Base-by-base conservation (phyloP, 2,113 vertebrate species). In the human (Homo sapiens) region DNA sequence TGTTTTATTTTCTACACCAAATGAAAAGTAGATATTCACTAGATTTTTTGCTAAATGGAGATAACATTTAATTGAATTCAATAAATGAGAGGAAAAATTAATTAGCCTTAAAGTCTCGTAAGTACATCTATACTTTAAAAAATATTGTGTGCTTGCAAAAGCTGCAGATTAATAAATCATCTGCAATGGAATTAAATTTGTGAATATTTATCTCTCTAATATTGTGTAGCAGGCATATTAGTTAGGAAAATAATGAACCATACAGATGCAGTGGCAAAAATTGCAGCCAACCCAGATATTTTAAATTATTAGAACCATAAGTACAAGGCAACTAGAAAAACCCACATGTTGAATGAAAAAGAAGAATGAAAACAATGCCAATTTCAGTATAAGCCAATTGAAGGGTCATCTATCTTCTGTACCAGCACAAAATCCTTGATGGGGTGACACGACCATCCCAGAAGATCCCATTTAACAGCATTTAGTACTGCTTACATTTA, bases 71-170 rank as follows among this genome's bases (percentile, higher is more conserved):
- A 84, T 86, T 11, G 14, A 94, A 92, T 52, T 78, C 64, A 72
- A 2, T 61, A 89, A 76, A 17, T 55, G 35, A 87, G 22, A 89
- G 25, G 68, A 59, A 92, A 38, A 92, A 70, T n/a, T 79, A 93
- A 89, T 91, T 96, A 89, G 64, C 48, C 64, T 93, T 86, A 72
- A 89, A 50, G 16, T 73, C 73, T 66, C 20, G 32, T 81, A 89
- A 93, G 5, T 48, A 80, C 12, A 81, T 66, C 35, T 66, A 75
- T 73, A 8, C 13, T 72, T 90, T 23, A 0, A 81, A 25, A 91
- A 64, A 89, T 55, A 38, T 35, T 91, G 35, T 88, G 27, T 82
- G 68, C 57, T 95, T 93, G 70, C n/a, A 82, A 89, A 45, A 92
- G 82, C 61, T 85, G 35, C 45, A 35, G 61, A 50, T 86, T 93